Evolutionary conservation across 2,113 vertebrate genomes (phyloP), one percentile per base, ranked within the genome.

Genomic region (Atrichornis clamosus): DNA sequence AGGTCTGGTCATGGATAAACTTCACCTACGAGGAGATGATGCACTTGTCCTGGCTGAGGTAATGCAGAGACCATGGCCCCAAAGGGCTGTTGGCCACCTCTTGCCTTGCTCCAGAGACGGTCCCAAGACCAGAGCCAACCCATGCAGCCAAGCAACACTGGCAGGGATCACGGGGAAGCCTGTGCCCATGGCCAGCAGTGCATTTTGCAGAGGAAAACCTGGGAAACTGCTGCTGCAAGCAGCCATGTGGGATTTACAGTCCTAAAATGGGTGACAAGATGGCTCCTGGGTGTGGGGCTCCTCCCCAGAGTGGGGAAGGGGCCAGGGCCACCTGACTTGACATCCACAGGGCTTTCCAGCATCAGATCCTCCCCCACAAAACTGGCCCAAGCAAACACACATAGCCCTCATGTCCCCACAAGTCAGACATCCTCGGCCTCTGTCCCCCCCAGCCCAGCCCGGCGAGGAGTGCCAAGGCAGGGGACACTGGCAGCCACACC

Each of bases 1-100:
- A 99, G 18, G 98, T 98, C 97, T 99, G 99, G 97, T 99, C 99
- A 32, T 99, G 99, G 85, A 99, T 99, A 94, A 99, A 99, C 96
- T 99, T 99, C 84, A 99, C 99, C 99, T 99, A 98, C 4, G 4
- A 82, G 80, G 90, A 94, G 87, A 68, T 1, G 8, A 87, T 1
- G 15, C 0, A 1, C 73, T 90, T 1, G 18, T 90, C 62, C 49
- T 15, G 35, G 67, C 67, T 6, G 15, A 79, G 65, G 41, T 7
- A 7, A 44, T 19, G 49, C 32, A 68, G 42, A 78, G 7, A 32
- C 2, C 0, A 52, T 3, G 18, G 37, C 37, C 77, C 22, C n/a
- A 42, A 4, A 65, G 11, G 27, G 72, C 62, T 62, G 20, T 11
- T 0, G 0, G 39, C 19, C 23, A 16, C 42, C 59, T 74, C 88